Evolutionary conservation across 2,797 vertebrate species (phyloP), one percentile per base, ranked within the genome.

Genomic region (Cirrhinus mrigala): DNA sequence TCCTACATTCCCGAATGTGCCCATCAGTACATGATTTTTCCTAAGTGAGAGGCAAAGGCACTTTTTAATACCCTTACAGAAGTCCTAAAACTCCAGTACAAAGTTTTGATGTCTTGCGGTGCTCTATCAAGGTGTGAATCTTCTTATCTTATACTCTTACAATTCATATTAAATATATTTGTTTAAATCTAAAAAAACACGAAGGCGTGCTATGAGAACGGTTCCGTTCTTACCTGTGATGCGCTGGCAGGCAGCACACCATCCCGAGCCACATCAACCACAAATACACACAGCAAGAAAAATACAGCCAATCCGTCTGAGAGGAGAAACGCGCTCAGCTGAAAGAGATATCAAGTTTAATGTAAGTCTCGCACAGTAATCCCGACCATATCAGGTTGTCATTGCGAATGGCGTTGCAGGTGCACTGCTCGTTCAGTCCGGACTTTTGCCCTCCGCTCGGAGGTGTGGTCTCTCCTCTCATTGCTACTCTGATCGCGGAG

Each of bases 361-460:
- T 48, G 12, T 0, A 73, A 62, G 52, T 79, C 54, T 79, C 24
- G 52, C 66, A 4, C 76, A 20, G 68, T 52, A 73, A 69, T 77
- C 73, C 79, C 52, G 20, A 16, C 24, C 40, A 62, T 76, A 76
- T 60, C 73, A 82, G 64, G 40, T 70, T 79, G 16, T 78, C 48
- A 56, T 8, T 29, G 24, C 3, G 48, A 85, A 74, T 18, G 46
- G 81, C 64, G 66, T 24, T 77, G 87, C 88, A 89, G 88, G 88
- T 89, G 88, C 87, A 52, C 58, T 64, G 33, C 60, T 40, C 46
- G 37, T 62, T 58, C 76, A 44, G 12, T 48, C 66, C 86, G 37
- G 85, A 89, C 88, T 87, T 89, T 86, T 82, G 85, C 88, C 79
- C 84, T 80, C 75, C 50, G 82, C 29, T 81, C 37, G 85, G 58